These are phyloP conservation scores for Danio choprae DNA, from an alignment of 2,797 vertebrate genomes.

Conservation along the genomic window DNA sequence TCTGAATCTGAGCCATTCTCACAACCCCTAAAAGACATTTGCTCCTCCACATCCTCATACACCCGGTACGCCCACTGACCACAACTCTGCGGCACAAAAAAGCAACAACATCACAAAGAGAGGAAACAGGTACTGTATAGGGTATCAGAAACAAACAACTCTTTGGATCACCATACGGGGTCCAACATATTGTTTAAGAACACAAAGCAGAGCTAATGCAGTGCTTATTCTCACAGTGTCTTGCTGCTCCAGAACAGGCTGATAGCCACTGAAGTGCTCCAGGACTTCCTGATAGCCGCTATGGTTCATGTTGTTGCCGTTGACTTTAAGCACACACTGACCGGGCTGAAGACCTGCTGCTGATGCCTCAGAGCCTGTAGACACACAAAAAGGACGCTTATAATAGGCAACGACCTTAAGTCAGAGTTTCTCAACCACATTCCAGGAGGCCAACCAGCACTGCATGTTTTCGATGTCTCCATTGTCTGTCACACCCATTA, in stretches of 20 bases:
- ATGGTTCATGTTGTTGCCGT: conserved; percentile 84
- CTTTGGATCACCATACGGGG: neutral
- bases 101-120: conserved; percentile 12
- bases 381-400: conserved; percentile 1
- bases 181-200: neutral
- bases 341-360: conserved; percentile 90
- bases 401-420: neutral
- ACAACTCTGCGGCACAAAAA: conserved; percentile 75
- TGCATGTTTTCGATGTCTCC: too few species aligned
- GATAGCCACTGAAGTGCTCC: conserved; percentile 90
- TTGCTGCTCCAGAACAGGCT: conserved; percentile 78
- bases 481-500: too few species aligned
- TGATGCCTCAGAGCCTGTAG: conserved; percentile 88
- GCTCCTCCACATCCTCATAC: conserved; percentile 89
- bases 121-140: conserved; percentile 8
- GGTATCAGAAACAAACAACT: conserved; percentile 5
- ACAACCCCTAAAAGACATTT: conserved; percentile 62
- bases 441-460: too few species aligned
- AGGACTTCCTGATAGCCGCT: conserved; percentile 86
- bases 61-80: conserved; percentile 92
- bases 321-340: conserved; percentile 94
- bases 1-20: conserved; percentile 77
- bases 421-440: too few species aligned
- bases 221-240: conserved; percentile 78
- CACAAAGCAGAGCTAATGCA: neutral